Percentiles rank a stretch among this genome's conserved stretches.
These are phyloP conservation scores for Muscidifurax raptorellus DNA, from an alignment of 1,140 invertebrate species.

Conservation along the genomic window DNA sequence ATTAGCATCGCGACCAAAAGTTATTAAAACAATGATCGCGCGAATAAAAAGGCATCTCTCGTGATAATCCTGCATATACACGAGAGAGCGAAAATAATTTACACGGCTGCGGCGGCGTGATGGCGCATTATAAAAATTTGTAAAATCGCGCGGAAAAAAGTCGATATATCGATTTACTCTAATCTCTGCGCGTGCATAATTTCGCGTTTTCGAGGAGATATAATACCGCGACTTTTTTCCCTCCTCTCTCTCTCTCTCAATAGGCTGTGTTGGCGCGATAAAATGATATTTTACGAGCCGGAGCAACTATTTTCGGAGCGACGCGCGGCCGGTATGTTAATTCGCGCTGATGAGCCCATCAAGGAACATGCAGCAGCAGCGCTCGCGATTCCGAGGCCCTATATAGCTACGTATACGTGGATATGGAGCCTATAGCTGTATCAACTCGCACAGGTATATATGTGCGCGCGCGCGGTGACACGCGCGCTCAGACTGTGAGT, in stretches of 20 bases:
- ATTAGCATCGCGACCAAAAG: slow-evolving; percentile 65
- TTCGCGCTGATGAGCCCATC: slow-evolving; percentile 71
- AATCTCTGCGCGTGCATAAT: neutral
- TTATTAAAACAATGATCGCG: neutral
- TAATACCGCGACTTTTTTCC: neutral
- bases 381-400: slow-evolving; percentile 19
- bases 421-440: neutral
- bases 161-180: neutral
- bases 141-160: neutral
- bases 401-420: neutral
- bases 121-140: neutral
- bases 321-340: slow-evolving; percentile 68
- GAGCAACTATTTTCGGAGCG: slow-evolving; percentile 33
- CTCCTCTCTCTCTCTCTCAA: neutral
- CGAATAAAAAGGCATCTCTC: neutral
- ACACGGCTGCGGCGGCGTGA: no score
- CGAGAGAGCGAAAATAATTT: no score
- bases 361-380: slow-evolving; percentile 64
- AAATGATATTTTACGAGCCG: slow-evolving; percentile 50
- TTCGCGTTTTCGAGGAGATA: neutral
- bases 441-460: neutral
- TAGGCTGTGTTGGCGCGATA: slow-evolving; percentile 41
- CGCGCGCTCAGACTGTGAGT: neutral
- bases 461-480: neutral
- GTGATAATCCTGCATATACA: no score